Percentiles rank a stretch among this genome's conserved stretches.
phyloP scores from a whole-genome alignment of 2,113 vertebrate species.

The Lophochroa leadbeateri region DNA sequence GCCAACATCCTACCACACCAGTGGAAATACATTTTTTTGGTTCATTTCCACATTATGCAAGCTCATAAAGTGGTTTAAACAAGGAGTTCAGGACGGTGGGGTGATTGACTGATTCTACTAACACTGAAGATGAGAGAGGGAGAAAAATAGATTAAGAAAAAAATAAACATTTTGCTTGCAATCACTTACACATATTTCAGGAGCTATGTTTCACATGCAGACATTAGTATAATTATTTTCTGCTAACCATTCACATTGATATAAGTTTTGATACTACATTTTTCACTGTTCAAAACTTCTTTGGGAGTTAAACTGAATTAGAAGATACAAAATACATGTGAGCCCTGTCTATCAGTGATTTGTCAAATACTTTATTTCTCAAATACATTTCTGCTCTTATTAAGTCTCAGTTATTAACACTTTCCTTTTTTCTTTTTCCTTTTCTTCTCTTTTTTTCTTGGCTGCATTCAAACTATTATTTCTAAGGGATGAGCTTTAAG shows the following conservation, averaged over 20 bases:
- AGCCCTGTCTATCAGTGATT: background rate
- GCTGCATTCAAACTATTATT: background rate
- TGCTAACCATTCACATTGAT: background rate
- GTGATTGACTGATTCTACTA: background rate
- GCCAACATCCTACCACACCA: conserved; percentile 3
- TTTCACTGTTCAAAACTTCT: background rate
- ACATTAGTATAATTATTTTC: background rate
- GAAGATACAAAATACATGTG: background rate
- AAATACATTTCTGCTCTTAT: background rate
- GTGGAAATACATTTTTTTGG: conserved; percentile 19
- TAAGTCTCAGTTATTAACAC: background rate
- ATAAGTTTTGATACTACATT: background rate
- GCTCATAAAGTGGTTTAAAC: background rate
- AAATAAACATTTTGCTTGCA: background rate
- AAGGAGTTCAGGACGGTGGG: background rate
- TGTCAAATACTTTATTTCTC: background rate
- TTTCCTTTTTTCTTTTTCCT: background rate
- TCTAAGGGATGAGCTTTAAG: background rate
- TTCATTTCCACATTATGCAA: background rate
- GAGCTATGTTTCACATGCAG: background rate
- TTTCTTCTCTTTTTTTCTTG: too few species aligned
- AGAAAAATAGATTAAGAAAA: background rate
- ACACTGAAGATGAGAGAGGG: background rate
- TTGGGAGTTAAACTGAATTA: background rate
- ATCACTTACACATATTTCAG: background rate